Conservation (phyloP, 2,113 vertebrate species). For the Addax nasomaculatus region DNA sequence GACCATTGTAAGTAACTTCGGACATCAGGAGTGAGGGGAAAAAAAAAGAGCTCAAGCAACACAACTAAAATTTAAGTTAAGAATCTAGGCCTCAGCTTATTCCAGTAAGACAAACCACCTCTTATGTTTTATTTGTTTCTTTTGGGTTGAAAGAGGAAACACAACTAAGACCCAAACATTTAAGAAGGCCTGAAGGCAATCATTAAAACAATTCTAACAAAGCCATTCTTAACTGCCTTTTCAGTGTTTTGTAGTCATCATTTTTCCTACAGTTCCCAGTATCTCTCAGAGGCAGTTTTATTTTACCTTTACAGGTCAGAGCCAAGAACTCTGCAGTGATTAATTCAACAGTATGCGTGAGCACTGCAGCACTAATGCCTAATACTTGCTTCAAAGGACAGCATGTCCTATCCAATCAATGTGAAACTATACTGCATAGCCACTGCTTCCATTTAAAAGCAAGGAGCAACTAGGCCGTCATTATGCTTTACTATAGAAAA, state of each 20-base stretch:
- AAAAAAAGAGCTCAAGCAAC: conserved; percentile 9
- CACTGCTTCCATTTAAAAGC: conserved; percentile 60
- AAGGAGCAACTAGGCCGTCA: conserved; percentile 57
- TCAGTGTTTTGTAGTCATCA: conserved; percentile 24
- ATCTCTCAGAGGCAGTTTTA: conserved; percentile 62
- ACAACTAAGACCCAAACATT: conserved; percentile 21
- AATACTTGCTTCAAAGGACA: conserved; percentile 77
- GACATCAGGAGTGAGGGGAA: background rate
- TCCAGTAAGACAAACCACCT: background rate
- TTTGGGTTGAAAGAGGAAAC: background rate
- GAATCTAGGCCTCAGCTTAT: background rate
- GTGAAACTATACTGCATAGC: conserved; percentile 65
- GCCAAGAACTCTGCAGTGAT: conserved; percentile 49
- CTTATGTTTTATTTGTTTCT: background rate
- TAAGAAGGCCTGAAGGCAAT: conserved; percentile 19
- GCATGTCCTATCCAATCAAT: conserved; percentile 67
- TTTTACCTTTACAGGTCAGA: conserved; percentile 62
- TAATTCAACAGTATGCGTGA: conserved; percentile 48
- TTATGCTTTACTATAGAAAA: background rate
- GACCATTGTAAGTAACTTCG: background rate
- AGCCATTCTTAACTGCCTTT: background rate
- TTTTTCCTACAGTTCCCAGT: background rate
- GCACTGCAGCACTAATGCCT: conserved; percentile 51
- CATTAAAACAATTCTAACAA: conserved; percentile 8
- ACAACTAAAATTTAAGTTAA: conserved; percentile 24